These are phyloP conservation scores for Drosophila nannoptera DNA, from an alignment of 1,140 invertebrate species.

Conservation along the genomic window DNA sequence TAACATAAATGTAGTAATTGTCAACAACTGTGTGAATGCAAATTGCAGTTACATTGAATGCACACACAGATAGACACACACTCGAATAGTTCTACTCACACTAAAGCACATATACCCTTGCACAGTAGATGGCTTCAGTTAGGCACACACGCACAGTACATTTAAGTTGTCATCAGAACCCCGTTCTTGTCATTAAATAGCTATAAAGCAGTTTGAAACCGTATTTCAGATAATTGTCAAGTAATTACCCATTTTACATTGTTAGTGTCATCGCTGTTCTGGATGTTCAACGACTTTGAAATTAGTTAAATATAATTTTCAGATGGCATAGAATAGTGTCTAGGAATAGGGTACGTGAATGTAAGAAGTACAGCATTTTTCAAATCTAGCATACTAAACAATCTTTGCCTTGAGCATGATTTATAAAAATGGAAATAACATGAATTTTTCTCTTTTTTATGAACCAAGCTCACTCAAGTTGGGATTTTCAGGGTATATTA, in stretches of 20 bases:
- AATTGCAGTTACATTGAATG: slow-evolving; percentile 37
- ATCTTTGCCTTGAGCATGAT: too few relatives aligned
- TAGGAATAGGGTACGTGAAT: too few relatives aligned
- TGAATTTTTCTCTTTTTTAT: too few relatives aligned
- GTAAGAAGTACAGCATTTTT: too few relatives aligned
- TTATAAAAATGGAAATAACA: too few relatives aligned
- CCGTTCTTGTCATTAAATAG: slow-evolving; percentile 59
- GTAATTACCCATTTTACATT: slow-evolving; percentile 64
- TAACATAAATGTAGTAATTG: background rate
- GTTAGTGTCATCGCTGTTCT: slow-evolving; percentile 38
- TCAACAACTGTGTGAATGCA: slow-evolving; percentile 27
- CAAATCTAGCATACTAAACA: too few relatives aligned
- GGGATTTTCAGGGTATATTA: too few relatives aligned
- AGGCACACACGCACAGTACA: slow-evolving; percentile 13
- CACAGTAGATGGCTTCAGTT: too few relatives aligned
- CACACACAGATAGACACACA: slow-evolving; percentile 5
- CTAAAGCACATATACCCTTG: background rate
- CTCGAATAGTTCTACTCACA: background rate
- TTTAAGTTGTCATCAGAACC: slow-evolving; percentile 70
- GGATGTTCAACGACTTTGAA: slow-evolving; percentile 24
- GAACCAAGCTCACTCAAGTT: too few relatives aligned
- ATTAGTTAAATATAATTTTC: background rate
- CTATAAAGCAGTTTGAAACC: slow-evolving; percentile 63
- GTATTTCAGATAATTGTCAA: slow-evolving; percentile 66
- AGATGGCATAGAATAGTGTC: too few relatives aligned